These are phyloP conservation scores for Drosophila ficusphila DNA, from an alignment of 1,140 invertebrate species.

Conservation along the genomic window DNA sequence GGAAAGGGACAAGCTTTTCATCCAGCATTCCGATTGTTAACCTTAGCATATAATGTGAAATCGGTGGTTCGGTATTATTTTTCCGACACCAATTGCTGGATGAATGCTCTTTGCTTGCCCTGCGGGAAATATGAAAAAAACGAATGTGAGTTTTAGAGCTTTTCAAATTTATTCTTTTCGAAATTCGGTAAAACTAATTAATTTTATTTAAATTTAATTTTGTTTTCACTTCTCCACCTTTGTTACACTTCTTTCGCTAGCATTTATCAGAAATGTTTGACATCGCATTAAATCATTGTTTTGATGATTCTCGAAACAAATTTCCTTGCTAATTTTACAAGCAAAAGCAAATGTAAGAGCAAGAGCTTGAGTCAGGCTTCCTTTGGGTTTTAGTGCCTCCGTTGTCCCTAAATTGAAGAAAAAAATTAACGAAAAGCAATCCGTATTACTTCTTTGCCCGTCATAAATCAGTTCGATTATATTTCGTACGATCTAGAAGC, in stretches of 20 bases:
- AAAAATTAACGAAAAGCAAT: slow-evolving; percentile 49
- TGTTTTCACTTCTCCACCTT: slow-evolving; percentile 50
- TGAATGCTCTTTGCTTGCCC: slow-evolving; percentile 47
- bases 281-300: slow-evolving; percentile 13
- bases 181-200: slow-evolving; percentile 66
- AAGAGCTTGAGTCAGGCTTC: slow-evolving; percentile 48
- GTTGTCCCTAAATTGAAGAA: slow-evolving; percentile 61
- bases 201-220: slow-evolving; percentile 76
- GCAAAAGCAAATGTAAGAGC: slow-evolving; percentile 3
- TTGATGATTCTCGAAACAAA: slow-evolving; percentile 13
- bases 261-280: slow-evolving; percentile 41
- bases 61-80: slow-evolving; percentile 11
- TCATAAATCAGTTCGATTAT: slow-evolving; percentile 73
- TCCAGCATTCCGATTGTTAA: slow-evolving; percentile 27
- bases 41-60: slow-evolving; percentile 27
- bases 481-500: slow-evolving; percentile 74
- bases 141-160: slow-evolving; percentile 51
- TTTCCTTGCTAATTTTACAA: slow-evolving; percentile 30
- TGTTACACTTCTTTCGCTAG: slow-evolving; percentile 33
- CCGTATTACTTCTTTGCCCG: slow-evolving; percentile 69
- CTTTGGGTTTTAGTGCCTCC: slow-evolving; percentile 76
- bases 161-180: slow-evolving; percentile 20
- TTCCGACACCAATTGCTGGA: neutral
- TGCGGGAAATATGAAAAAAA: slow-evolving; percentile 46
- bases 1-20: slow-evolving; percentile 33